phyloP scores from a whole-genome alignment of 2,888 invertebrate species.

The Eupithecia subfuscata region DNA sequence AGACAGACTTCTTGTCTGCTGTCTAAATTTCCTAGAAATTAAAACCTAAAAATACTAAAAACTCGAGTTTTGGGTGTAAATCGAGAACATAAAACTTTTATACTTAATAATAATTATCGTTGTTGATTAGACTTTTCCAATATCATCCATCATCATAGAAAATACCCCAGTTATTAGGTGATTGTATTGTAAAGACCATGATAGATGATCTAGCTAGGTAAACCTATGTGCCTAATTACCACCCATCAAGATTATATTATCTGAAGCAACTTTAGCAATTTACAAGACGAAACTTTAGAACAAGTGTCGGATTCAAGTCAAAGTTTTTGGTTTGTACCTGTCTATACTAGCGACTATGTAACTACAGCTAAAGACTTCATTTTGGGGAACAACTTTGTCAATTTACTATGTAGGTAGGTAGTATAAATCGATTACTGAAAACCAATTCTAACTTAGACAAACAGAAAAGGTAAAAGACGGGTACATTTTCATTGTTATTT shows the following conservation, averaged over 20 bases:
- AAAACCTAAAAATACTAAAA: too few species aligned
- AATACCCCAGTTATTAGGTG: too few species aligned
- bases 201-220: not conserved
- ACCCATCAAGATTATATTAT: too few species aligned
- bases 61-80: too few species aligned
- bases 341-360: not conserved
- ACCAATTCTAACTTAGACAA: not conserved
- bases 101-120: too few species aligned
- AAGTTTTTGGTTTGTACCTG: not conserved
- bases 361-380: not conserved
- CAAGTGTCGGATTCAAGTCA: not conserved
- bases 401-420: not conserved
- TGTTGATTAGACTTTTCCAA: too few species aligned
- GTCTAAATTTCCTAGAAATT: too few species aligned
- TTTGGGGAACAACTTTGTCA: not conserved
- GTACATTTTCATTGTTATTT: too few species aligned
- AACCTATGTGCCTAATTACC: not conserved
- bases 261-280: not conserved
- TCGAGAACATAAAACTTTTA: too few species aligned
- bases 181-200: not conserved
- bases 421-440: not conserved
- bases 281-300: not conserved
- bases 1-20: too few species aligned
- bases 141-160: too few species aligned
- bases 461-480: too few species aligned